Percentiles rank a stretch among this genome's conserved stretches.
Conservation (phyloP, 1,140 invertebrate genomes). For the Drosophila orosa region DNA sequence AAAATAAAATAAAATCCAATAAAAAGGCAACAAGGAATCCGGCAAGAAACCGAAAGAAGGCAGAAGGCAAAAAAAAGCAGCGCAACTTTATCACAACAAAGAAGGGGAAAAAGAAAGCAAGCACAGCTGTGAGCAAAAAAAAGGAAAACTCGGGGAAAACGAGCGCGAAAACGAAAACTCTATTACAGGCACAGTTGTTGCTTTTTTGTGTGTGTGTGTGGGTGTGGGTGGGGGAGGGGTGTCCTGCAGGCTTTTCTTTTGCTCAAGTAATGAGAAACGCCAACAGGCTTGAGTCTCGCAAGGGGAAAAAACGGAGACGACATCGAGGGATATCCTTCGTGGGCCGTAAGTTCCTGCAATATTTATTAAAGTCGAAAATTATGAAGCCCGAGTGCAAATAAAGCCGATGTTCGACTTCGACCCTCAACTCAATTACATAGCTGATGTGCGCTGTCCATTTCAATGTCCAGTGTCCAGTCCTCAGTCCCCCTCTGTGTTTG, state of each 20-base stretch:
- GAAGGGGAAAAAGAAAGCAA: conserved; percentile 23
- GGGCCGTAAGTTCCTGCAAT: conserved; percentile 45
- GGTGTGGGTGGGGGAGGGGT: conserved; percentile 9
- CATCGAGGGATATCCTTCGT: conserved; percentile 15
- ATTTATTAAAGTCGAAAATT: conserved; percentile 64
- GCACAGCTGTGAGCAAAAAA: conserved; percentile 50
- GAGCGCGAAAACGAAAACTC: conserved; percentile 64
- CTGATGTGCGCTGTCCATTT: conserved; percentile 49
- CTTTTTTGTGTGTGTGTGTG: conserved; percentile 11
- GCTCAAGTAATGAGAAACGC: conserved; percentile 62
- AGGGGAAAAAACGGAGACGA: background rate
- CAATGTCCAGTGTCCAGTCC: conserved; percentile 10
- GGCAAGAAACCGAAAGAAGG: conserved; percentile 18
- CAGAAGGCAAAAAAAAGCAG: conserved; percentile 24
- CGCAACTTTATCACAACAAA: conserved; percentile 65
- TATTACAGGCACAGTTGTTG: conserved; percentile 56
- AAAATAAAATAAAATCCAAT: conserved; percentile 66
- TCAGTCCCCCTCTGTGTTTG: conserved; percentile 15
- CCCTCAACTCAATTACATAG: conserved; percentile 55
- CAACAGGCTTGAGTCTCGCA: conserved; percentile 38
- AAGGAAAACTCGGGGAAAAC: conserved; percentile 49
- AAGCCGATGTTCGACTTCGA: conserved; percentile 34
- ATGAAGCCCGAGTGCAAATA: conserved; percentile 52
- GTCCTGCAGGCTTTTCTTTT: conserved; percentile 43
- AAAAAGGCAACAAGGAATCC: conserved; percentile 47